Base-by-base conservation (phyloP, 2,888 invertebrate genomes). In the Dermolepida albohirtum region DNA sequence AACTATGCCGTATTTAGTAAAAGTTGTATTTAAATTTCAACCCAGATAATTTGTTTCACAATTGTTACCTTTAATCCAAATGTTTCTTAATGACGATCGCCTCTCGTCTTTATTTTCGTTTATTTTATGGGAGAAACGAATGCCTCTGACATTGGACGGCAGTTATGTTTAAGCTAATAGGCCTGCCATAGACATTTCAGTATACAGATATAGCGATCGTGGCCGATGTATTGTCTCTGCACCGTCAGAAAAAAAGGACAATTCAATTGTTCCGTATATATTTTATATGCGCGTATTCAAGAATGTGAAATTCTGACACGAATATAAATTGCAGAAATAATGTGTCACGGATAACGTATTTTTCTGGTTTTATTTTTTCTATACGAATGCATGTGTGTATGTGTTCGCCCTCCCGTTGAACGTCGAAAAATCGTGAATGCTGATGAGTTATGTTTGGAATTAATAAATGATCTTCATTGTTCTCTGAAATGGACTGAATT, bases 131-230 rank as follows among this genome's bases (percentile, higher is more conserved):
- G 73, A 70, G 71, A 70, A 72, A 73, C 75, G 80, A 75, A 76
- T 81, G 81, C 74, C 74, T 75, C 72, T 81, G 82, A 81, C 82
- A 78, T 74, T 74, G 75, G 76, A 74, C 76, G 78, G 79, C 78
- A 77, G 79, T 80, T 79, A 79, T 72, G 78, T 78, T 78, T 74
- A 74, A 72, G 76, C 74, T 79, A 80, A 80, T 79, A 78, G 80
- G 75, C 74, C 80, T 81, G 81, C 75, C 75, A 74, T 76, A 79
- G 81, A 81, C 82, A 79, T 81, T 81, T 81, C 79, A 79, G 80
- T 81, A 78, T 80, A 75, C 73, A 74, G 75, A 76, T 78, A 77
- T 74, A 75, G 76, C 76, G 71, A 76, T 75, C 75, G 68, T 74
- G 72, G 63, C 70, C 8, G 11, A 70, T 67, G 70, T 72, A 74